Evolutionary conservation across 2,888 invertebrate species (phyloP).

Genomic region (Linyphia triangularis): DNA sequence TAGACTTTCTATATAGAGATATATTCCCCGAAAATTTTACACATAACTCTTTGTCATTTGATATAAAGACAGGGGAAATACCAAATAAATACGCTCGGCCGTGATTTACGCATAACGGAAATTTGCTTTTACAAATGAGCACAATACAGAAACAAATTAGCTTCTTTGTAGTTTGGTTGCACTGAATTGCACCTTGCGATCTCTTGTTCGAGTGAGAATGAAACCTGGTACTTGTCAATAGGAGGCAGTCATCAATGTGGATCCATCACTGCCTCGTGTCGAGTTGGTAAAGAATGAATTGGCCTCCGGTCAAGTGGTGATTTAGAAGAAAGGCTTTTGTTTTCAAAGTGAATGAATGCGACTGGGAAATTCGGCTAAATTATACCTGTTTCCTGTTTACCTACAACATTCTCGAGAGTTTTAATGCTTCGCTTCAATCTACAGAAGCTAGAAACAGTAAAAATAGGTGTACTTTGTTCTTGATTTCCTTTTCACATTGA

Average conservation of each 20-base stretch:
- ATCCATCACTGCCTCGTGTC: too few species aligned
- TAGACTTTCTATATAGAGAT: not conserved
- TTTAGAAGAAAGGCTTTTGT: not conserved
- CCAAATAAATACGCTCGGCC: constrained; percentile 36
- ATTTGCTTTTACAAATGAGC: not conserved
- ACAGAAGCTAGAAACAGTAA: too few species aligned
- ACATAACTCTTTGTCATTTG: too few species aligned
- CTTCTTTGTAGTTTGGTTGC: not conserved
- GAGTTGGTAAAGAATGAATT: not conserved
- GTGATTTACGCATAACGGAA: constrained; percentile 17
- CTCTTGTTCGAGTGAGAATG: not conserved
- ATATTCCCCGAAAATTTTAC: too few species aligned
- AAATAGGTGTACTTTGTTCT: too few species aligned
- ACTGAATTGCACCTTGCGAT: not conserved
- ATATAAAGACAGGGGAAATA: too few species aligned
- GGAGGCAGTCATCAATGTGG: not conserved
- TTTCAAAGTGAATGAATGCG: not conserved
- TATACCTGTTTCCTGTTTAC: constrained; percentile 24
- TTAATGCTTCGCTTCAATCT: not conserved
- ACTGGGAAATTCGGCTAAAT: constrained; percentile 16
- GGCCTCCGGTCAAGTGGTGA: not conserved
- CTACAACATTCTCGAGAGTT: not conserved
- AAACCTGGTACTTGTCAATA: not conserved
- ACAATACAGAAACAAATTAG: too few species aligned
- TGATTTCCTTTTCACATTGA: too few species aligned